Percentiles rank a stretch among this genome's conserved stretches.
Conservation (phyloP, 2,113 vertebrate genomes). For the Symphodus melops region DNA sequence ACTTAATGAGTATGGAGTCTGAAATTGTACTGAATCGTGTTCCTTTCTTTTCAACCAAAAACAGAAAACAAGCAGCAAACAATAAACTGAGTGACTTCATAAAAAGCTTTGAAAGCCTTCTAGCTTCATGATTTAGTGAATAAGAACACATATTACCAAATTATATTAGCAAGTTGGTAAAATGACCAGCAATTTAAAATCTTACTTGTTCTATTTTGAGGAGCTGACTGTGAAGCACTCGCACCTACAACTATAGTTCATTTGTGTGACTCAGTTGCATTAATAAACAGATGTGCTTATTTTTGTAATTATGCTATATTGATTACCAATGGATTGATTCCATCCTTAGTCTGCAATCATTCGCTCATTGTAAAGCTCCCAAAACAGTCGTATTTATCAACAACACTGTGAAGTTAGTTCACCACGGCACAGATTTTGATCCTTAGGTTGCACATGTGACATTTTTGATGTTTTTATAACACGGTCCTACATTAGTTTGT, state of each 20-base stretch:
- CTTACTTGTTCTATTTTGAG: background rate
- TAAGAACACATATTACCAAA: background rate
- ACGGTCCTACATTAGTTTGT: too few species aligned
- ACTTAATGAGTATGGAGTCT: background rate
- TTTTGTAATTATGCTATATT: background rate
- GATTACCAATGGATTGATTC: background rate
- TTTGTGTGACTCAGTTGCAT: background rate
- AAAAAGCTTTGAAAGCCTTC: background rate
- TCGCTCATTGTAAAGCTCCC: conserved; percentile 8
- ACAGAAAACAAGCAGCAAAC: background rate
- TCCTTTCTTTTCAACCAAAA: background rate
- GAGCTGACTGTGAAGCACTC: background rate
- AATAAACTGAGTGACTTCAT: background rate
- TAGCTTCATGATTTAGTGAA: background rate
- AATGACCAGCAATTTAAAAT: background rate
- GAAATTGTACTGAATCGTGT: background rate
- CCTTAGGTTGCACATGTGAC: too few species aligned
- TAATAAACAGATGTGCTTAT: background rate
- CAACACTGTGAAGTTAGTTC: background rate
- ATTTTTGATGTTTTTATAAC: background rate
- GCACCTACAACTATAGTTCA: background rate
- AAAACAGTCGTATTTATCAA: background rate
- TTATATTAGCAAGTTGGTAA: background rate
- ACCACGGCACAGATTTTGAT: too few species aligned
- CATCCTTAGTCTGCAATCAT: background rate